Conservation (phyloP, 2,797 vertebrate genomes). For the Enteromius afrohamiltoni region DNA sequence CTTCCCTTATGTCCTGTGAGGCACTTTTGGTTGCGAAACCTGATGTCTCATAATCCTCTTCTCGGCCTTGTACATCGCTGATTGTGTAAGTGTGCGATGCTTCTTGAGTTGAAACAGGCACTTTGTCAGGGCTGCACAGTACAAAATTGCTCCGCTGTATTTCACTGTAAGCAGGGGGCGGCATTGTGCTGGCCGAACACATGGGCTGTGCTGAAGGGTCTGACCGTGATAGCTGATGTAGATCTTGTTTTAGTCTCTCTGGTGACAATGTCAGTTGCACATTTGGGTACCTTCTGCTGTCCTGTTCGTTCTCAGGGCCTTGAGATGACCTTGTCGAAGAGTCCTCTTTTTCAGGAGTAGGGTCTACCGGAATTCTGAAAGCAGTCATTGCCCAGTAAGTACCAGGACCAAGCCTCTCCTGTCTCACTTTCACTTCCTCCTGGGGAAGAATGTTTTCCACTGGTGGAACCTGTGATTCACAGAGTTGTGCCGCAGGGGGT, state of each 20-base stretch:
- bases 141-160: constrained; percentile 78
- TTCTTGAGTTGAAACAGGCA: constrained; percentile 88
- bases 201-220: constrained; percentile 50
- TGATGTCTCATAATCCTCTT: constrained; percentile 86
- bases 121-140: constrained; percentile 86
- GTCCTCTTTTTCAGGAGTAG: constrained; percentile 71
- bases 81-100: constrained; percentile 85
- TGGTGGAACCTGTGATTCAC: constrained; percentile 75
- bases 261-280: constrained; percentile 42
- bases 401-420: constrained; percentile 80
- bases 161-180: constrained; percentile 65
- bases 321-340: constrained; percentile 65
- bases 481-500: constrained; percentile 81
- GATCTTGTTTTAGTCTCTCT: constrained; percentile 57
- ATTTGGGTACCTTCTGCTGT: constrained; percentile 35
- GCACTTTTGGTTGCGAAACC: constrained; percentile 96
- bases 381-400: constrained; percentile 81
- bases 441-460: constrained; percentile 75
- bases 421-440: constrained; percentile 82
- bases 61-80: constrained; percentile 79
- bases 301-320: constrained; percentile 48
- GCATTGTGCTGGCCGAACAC: constrained; percentile 62
- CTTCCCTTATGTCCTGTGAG: constrained; percentile 85
- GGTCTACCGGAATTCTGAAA: constrained; percentile 80
- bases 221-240: constrained; percentile 49